Conservation (phyloP, 2,797 vertebrate genomes). For the Ptychobarbus kaznakovi region DNA sequence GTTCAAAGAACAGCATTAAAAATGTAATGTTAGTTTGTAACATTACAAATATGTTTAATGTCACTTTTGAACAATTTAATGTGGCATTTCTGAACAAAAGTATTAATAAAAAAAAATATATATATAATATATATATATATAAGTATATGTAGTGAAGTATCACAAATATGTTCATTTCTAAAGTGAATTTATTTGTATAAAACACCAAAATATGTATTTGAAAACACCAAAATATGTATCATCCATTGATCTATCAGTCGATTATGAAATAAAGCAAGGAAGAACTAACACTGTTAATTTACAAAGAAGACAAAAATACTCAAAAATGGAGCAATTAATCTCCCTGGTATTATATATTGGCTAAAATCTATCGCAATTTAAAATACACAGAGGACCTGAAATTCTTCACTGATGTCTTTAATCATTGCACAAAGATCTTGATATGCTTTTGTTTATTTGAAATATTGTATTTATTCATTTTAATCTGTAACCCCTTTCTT, state of each 20-base stretch:
- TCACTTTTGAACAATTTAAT: not conserved
- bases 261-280: not conserved
- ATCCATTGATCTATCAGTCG: not conserved
- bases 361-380: not conserved
- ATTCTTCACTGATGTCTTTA: not conserved
- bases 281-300: not conserved
- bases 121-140: too few species aligned
- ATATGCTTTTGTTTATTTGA: not conserved
- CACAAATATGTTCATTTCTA: not conserved
- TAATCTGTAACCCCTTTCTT: constrained; percentile 1
- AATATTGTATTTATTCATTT: not conserved
- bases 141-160: too few species aligned
- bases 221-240: not conserved
- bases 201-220: not conserved
- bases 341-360: not conserved
- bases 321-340: not conserved
- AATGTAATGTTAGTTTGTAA: too few species aligned
- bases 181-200: not conserved
- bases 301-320: not conserved
- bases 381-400: not conserved
- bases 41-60: too few species aligned
- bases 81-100: not conserved
- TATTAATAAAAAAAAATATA: not conserved
- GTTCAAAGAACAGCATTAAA: too few species aligned
- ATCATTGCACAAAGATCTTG: too few species aligned